Conservation (phyloP, 1,140 invertebrate species). For the Luehdorfia chinensis region DNA sequence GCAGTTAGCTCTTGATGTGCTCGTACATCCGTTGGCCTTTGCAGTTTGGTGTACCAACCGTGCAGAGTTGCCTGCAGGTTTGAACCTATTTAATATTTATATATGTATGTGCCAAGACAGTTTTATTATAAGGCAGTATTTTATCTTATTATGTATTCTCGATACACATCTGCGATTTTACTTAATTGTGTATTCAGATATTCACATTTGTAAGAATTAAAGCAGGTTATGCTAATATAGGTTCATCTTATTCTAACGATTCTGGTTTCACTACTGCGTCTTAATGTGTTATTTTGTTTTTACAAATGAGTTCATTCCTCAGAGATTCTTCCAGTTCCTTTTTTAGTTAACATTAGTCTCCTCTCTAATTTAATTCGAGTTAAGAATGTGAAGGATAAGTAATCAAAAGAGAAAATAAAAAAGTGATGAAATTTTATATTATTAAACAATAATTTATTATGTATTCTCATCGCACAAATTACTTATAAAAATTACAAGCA, state of each 20-base stretch:
- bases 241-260: neutral
- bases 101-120: too few relatives aligned
- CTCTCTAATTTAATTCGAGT: neutral
- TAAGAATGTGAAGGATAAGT: constrained; percentile 3
- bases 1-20: too few relatives aligned
- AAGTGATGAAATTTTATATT: constrained; percentile 1
- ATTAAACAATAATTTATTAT: constrained; percentile 2
- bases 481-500: too few relatives aligned
- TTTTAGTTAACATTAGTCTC: neutral
- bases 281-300: neutral
- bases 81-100: too few relatives aligned
- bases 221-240: constrained; percentile 9
- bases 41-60: too few relatives aligned
- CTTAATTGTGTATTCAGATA: constrained; percentile 2
- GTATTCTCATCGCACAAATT: too few relatives aligned
- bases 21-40: too few relatives aligned
- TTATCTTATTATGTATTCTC: too few relatives aligned
- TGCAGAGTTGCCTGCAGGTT: too few relatives aligned
- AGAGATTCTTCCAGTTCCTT: neutral
- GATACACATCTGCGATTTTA: neutral
- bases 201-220: neutral
- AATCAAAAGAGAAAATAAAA: neutral
- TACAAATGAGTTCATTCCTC: neutral
- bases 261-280: constrained; percentile 3
- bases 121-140: too few relatives aligned